These are phyloP conservation scores for Gallinago stenura DNA, from an alignment of 2,797 vertebrate species.

Conservation along the genomic window DNA sequence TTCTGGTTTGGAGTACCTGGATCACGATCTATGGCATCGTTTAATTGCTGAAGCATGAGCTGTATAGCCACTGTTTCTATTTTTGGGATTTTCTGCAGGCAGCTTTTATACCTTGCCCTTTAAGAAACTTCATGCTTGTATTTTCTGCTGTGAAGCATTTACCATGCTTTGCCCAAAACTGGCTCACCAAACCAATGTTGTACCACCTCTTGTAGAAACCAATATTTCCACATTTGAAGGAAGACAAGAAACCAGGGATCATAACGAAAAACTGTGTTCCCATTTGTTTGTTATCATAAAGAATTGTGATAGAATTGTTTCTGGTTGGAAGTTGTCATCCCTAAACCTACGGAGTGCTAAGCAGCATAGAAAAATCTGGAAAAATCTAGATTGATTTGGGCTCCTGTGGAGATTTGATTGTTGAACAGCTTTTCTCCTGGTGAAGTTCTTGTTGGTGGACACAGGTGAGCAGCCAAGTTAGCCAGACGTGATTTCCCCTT, in stretches of 20 bases:
- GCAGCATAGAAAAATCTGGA: neutral
- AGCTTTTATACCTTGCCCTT: neutral
- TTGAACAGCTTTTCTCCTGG: neutral
- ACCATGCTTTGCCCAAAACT: neutral
- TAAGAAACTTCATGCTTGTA: neutral
- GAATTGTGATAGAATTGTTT: neutral
- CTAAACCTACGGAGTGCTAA: neutral
- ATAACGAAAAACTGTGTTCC: neutral
- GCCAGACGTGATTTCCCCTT: neutral
- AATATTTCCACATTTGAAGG: neutral
- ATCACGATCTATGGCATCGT: neutral
- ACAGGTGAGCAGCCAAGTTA: neutral
- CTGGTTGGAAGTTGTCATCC: neutral
- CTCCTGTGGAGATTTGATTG: neutral
- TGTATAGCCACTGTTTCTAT: neutral
- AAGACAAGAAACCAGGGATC: neutral
- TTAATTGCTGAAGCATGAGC: conserved; percentile 27
- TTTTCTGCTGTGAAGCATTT: neutral
- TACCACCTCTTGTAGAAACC: neutral
- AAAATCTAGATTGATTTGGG: neutral
- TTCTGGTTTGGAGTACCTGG: conserved; percentile 57
- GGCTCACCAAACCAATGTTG: neutral
- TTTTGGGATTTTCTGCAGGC: neutral
- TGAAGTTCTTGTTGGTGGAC: neutral
- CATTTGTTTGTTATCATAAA: neutral